phyloP scores from a whole-genome alignment of 2,888 invertebrate genomes.

The Allolobophora icterica region DNA sequence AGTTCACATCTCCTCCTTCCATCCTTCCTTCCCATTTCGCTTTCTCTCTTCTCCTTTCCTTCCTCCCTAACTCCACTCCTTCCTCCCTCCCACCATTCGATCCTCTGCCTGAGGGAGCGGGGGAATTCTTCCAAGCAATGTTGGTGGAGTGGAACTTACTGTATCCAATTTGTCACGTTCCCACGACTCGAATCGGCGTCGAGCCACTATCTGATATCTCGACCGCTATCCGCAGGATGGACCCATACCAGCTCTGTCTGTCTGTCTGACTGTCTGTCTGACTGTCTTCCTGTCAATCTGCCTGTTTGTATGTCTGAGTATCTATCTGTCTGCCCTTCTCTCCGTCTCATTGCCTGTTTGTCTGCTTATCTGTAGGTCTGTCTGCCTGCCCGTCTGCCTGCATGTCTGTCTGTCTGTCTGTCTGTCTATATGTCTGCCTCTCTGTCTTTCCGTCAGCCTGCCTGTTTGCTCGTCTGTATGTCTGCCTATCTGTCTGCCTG shows the following conservation, averaged over 20 bases:
- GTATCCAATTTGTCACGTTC: slow-evolving; percentile 17
- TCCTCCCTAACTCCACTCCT: not conserved
- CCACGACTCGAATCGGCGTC: slow-evolving; percentile 6
- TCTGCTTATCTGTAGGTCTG: no score
- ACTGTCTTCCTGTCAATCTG: not conserved
- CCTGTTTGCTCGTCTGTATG: no score
- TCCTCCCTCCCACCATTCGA: not conserved
- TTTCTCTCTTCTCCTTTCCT: not conserved
- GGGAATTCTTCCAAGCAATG: not conserved
- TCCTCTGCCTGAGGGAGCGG: not conserved
- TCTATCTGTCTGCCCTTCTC: not conserved
- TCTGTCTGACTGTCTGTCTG: not conserved
- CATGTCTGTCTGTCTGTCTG: no score
- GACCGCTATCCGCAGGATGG: not conserved
- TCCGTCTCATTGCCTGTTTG: no score
- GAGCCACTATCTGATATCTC: slow-evolving; percentile 17
- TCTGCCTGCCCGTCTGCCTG: no score
- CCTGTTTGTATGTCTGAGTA: not conserved
- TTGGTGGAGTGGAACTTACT: slow-evolving; percentile 5
- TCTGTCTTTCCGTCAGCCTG: no score
- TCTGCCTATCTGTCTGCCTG: not conserved
- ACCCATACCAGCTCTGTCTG: not conserved
- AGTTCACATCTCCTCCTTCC: not conserved
- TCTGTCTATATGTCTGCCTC: no score
- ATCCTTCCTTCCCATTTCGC: not conserved